phyloP scores from a whole-genome alignment of 2,888 invertebrate species.

The Acleris laterana region DNA sequence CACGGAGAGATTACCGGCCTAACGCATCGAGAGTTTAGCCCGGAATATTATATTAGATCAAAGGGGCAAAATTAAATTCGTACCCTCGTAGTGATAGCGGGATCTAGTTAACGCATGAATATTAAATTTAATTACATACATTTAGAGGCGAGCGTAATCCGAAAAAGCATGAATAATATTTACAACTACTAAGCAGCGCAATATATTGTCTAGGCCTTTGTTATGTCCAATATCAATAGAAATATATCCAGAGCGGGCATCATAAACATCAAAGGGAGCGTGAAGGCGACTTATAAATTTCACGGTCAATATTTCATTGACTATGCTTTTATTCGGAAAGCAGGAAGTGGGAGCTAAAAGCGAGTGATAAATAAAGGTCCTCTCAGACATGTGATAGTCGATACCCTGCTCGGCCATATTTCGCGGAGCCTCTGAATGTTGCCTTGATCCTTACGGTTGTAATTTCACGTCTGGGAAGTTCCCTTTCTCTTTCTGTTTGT shows the following conservation, averaged over 20 bases:
- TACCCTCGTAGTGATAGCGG: conserved; percentile 54
- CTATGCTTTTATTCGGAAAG: conserved; percentile 47
- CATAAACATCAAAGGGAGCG: conserved; percentile 36
- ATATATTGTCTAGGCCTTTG: conserved; percentile 18
- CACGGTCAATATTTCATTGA: conserved; percentile 47
- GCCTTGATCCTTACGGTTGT: conserved; percentile 57
- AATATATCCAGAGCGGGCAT: conserved; percentile 21
- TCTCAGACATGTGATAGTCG: conserved; percentile 38
- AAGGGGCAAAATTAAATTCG: conserved; percentile 66
- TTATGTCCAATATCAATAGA: conserved; percentile 16
- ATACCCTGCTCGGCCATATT: conserved; percentile 49
- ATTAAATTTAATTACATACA: conserved; percentile 59
- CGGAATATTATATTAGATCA: conserved; percentile 66
- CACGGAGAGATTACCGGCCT: conserved; percentile 51
- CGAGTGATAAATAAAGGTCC: conserved; percentile 58
- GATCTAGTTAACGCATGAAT: conserved; percentile 61
- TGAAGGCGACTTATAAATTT: conserved; percentile 32
- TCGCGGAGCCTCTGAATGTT: conserved; percentile 50
- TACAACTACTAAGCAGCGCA: conserved; percentile 17
- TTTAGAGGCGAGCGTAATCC: conserved; percentile 30
- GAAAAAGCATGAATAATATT: conserved; percentile 32
- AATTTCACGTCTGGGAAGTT: conserved; percentile 65
- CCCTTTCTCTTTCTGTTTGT: conserved; percentile 65
- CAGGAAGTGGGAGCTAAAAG: conserved; percentile 49
- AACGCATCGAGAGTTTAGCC: conserved; percentile 57